A percentile compares a stretch with the other conserved stretches of the same genome.
These are phyloP conservation scores for Aporophyla lueneburgensis DNA, from an alignment of 2,888 invertebrate species.

Conservation along the genomic window DNA sequence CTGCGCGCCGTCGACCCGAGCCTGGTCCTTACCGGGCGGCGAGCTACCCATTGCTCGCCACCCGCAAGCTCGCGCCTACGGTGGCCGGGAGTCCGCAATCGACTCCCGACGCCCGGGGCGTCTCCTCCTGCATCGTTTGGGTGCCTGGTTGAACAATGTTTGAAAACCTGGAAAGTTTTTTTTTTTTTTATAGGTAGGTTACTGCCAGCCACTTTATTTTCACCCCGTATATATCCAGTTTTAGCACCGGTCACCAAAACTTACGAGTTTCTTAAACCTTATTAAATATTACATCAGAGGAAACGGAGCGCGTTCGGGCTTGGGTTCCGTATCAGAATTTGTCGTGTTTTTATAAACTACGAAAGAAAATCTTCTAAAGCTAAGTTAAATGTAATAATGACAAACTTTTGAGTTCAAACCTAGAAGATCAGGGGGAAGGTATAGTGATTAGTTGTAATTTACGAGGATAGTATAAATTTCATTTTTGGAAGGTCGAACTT, in stretches of 20 bases:
- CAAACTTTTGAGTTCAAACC: not conserved
- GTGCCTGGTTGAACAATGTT: no score
- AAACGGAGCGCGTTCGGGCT: not conserved
- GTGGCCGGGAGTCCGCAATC: no score
- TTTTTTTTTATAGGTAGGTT: no score
- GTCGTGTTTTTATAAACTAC: not conserved
- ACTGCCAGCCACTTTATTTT: no score
- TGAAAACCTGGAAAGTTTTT: no score
- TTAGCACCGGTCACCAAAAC: conserved; percentile 23
- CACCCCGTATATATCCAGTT: not conserved
- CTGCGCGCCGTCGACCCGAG: no score
- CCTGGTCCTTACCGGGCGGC: no score
- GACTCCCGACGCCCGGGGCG: no score
- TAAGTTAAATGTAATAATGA: not conserved
- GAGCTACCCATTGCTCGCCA: no score
- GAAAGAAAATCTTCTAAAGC: not conserved
- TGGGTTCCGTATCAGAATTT: not conserved
- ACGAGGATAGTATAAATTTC: not conserved
- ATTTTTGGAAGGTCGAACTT: not conserved
- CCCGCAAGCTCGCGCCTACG: no score
- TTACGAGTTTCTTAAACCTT: conserved; percentile 41
- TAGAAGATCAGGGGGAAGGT: not conserved
- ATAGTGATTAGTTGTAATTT: not conserved
- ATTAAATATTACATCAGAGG: conserved; percentile 44
- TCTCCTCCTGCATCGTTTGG: no score